phyloP scores from a whole-genome alignment of 2,797 vertebrate species.

The Myotis pilosus region DNA sequence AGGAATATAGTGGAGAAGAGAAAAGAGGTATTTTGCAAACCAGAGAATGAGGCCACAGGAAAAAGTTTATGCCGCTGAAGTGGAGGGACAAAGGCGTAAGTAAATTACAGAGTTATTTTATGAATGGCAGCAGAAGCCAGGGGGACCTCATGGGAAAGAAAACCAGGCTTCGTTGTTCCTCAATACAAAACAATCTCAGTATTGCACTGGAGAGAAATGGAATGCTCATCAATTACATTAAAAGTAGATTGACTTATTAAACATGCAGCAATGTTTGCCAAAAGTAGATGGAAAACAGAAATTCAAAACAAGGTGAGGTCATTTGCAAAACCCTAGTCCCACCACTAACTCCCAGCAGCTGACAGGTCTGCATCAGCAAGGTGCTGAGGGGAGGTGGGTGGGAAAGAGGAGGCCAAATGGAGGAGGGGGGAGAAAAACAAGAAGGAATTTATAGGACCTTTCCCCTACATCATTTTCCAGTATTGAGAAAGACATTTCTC shows the following conservation, averaged over 20 bases:
- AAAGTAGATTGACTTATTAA: constrained; percentile 79
- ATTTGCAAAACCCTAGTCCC: constrained; percentile 68
- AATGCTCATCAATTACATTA: constrained; percentile 78
- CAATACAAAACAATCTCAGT: constrained; percentile 54
- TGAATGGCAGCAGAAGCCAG: constrained; percentile 35
- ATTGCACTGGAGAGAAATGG: constrained; percentile 73
- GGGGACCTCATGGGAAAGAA: constrained; percentile 28
- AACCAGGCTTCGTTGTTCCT: constrained; percentile 50
- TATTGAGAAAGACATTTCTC: background rate
- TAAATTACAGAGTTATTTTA: constrained; percentile 34
- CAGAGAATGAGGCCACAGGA: background rate
- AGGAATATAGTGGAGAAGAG: background rate
- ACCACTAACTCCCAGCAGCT: constrained; percentile 72
- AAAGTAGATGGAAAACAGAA: constrained; percentile 78
- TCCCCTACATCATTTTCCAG: background rate
- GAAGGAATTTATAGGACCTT: background rate
- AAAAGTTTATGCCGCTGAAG: background rate
- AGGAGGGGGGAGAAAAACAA: background rate
- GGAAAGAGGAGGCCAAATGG: background rate
- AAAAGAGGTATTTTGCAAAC: background rate
- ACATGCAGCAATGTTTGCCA: constrained; percentile 78
- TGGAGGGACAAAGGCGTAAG: constrained; percentile 22
- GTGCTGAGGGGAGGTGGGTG: background rate
- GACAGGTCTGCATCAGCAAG: background rate
- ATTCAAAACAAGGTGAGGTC: constrained; percentile 80